phyloP scores from a whole-genome alignment of 1,140 invertebrate genomes.

The Sarcophaga bullata region DNA sequence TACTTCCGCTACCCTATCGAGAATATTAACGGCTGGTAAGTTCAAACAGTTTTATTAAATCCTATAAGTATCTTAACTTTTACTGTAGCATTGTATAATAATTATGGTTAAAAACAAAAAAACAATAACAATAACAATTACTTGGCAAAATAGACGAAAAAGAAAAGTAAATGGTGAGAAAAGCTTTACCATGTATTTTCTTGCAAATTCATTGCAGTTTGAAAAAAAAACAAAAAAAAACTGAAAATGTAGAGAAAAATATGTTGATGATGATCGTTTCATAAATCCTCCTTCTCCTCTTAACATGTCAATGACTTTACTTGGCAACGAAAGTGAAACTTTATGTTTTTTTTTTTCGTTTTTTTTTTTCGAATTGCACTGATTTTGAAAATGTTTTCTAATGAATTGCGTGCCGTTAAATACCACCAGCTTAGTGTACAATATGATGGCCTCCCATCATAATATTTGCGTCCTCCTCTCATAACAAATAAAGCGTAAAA shows the following conservation, averaged over 20 bases:
- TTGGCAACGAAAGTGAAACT: conserved; percentile 31
- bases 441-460: not conserved
- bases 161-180: no score
- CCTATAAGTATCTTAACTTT: not conserved
- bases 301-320: conserved; percentile 15
- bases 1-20: conserved; percentile 79
- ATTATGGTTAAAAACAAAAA: not conserved
- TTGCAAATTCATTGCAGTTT: conserved; percentile 1
- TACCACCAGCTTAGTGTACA: not conserved
- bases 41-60: not conserved
- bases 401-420: conserved; percentile 39
- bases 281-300: no score
- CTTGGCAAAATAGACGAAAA: not conserved
- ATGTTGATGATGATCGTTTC: no score
- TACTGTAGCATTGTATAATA: not conserved
- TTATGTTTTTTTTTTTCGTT: not conserved
- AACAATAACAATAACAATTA: not conserved
- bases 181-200: not conserved
- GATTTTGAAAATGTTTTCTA: not conserved
- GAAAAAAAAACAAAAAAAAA: not conserved
- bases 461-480: not conserved
- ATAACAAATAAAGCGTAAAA: conserved; percentile 20
- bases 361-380: conserved; percentile 9
- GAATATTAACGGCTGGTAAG: conserved; percentile 74
- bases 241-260: no score